Percentiles rank a stretch among this genome's conserved stretches.
Conservation (phyloP, 2,888 invertebrate species). For the Imbricaverruca yamaguchii region DNA sequence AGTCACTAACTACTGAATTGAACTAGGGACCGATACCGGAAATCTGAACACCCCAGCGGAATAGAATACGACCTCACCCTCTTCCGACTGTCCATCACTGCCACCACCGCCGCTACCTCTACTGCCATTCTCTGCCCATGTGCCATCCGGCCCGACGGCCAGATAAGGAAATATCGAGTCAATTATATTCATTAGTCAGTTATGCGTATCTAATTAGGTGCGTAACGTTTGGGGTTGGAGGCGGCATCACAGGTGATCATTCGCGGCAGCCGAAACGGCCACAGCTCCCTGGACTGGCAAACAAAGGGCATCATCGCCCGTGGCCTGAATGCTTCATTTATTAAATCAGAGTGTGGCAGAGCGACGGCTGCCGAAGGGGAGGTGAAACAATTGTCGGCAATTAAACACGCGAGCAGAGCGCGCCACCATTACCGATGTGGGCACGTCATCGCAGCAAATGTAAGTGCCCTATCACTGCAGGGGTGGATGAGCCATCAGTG, state of each 20-base stretch:
- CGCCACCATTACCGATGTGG: not conserved
- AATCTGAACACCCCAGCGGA: too few relatives aligned
- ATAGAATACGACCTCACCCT: too few relatives aligned
- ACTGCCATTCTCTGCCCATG: not conserved
- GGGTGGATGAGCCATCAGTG: too few relatives aligned
- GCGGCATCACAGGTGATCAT: not conserved
- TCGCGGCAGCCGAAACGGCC: not conserved
- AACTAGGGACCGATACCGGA: too few relatives aligned
- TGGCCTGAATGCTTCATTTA: not conserved
- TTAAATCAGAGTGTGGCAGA: constrained; percentile 12
- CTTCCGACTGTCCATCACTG: too few relatives aligned
- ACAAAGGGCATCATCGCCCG: not conserved
- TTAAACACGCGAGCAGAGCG: not conserved
- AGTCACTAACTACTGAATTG: too few relatives aligned
- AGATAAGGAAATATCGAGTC: constrained; percentile 3
- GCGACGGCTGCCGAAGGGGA: not conserved
- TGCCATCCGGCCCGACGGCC: not conserved
- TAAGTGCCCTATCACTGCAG: too few relatives aligned
- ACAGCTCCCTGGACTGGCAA: not conserved
- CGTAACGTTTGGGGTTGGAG: not conserved
- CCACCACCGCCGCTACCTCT: too few relatives aligned
- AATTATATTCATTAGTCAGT: constrained; percentile 15
- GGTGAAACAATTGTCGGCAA: not conserved
- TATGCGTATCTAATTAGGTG: constrained; percentile 10
- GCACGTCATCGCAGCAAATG: not conserved